Percentiles rank a stretch among this genome's conserved stretches.
These are phyloP conservation scores for Diploscapter pachys DNA, from an alignment of 1,140 invertebrate genomes.

Conservation along the genomic window DNA sequence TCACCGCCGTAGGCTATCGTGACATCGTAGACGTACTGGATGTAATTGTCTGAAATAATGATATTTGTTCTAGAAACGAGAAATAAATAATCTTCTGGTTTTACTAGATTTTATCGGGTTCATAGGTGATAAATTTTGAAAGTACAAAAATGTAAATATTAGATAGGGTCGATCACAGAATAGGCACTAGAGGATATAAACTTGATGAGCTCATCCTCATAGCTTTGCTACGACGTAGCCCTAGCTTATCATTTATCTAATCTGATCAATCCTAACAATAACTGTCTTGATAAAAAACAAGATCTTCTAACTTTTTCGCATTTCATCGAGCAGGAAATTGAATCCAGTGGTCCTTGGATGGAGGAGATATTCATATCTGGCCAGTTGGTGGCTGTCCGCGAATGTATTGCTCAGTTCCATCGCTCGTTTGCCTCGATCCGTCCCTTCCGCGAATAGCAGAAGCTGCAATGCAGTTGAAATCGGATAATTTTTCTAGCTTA, in stretches of 20 bases:
- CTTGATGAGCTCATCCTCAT: not conserved
- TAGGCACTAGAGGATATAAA: too few relatives aligned
- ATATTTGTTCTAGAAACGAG: not conserved
- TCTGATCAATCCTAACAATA: slow-evolving; percentile 22
- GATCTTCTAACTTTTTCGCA: slow-evolving; percentile 65
- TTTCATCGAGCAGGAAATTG: slow-evolving; percentile 68
- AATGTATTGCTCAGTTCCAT: slow-evolving; percentile 68
- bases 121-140: not conserved
- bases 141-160: not conserved
- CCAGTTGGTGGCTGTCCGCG: slow-evolving; percentile 70
- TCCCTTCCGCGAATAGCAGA: slow-evolving; percentile 82
- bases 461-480: slow-evolving; percentile 59
- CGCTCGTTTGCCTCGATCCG: slow-evolving; percentile 71
- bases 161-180: too few relatives aligned
- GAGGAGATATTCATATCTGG: slow-evolving; percentile 71
- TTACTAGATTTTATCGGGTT: not conserved
- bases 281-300: not conserved
- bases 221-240: too few relatives aligned
- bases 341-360: slow-evolving; percentile 83
- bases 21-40: slow-evolving; percentile 75
- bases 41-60: slow-evolving; percentile 61
- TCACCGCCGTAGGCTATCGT: slow-evolving; percentile 72
- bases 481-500: not conserved
- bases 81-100: not conserved
- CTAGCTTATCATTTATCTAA: too few relatives aligned